phyloP scores from a whole-genome alignment of 2,113 vertebrate species.

The Hipposideros armiger region DNA sequence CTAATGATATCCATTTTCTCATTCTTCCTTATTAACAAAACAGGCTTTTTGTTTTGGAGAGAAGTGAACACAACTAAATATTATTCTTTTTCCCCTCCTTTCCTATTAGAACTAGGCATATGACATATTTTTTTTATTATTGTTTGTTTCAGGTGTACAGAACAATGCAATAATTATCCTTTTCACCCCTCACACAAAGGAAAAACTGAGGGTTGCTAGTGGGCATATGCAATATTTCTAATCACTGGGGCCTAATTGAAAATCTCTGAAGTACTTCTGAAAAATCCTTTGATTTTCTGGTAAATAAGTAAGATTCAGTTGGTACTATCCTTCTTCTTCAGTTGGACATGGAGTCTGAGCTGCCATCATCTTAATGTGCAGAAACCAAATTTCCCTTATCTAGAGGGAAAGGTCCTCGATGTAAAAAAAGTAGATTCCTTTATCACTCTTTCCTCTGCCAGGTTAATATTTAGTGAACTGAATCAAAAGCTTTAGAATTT shows the following conservation, averaged over 20 bases:
- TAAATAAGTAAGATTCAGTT: not conserved
- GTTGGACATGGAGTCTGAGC: not conserved
- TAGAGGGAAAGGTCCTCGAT: not conserved
- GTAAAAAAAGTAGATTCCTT: not conserved
- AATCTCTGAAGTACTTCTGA: not conserved
- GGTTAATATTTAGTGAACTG: not conserved
- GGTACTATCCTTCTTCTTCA: not conserved
- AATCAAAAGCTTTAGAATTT: not conserved
- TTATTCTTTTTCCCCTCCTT: not conserved
- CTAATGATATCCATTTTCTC: not conserved
- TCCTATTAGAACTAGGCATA: not conserved
- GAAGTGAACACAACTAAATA: not conserved
- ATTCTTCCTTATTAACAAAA: not conserved
- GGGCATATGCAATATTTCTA: not conserved
- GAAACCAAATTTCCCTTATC: not conserved
- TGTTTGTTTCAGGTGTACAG: too few relatives aligned
- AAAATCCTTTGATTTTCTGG: not conserved
- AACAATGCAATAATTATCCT: too few relatives aligned
- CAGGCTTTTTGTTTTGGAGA: not conserved
- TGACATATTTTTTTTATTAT: not conserved
- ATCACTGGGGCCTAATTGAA: not conserved
- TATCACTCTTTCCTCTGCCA: not conserved
- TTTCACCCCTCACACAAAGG: too few relatives aligned
- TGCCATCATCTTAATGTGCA: not conserved
- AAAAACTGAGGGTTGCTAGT: too few relatives aligned